phyloP scores from a whole-genome alignment of 2,888 invertebrate species.

The Hyles lineata region DNA sequence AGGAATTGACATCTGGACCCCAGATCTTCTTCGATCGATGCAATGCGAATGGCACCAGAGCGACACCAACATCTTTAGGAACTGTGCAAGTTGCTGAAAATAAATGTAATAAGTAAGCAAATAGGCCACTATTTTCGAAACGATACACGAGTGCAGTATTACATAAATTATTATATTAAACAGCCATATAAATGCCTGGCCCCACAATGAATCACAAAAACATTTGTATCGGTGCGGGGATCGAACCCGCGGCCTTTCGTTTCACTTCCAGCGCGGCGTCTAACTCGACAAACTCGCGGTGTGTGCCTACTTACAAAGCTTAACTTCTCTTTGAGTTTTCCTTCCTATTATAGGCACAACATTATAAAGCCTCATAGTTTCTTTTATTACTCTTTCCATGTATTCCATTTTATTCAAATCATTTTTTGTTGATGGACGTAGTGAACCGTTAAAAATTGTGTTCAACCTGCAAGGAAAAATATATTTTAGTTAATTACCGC shows the following conservation, averaged over 20 bases:
- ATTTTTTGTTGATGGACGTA: slow-evolving; percentile 69
- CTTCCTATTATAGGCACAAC: slow-evolving; percentile 83
- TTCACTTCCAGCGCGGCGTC: too few species aligned
- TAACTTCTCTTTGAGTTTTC: slow-evolving; percentile 73
- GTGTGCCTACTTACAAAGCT: slow-evolving; percentile 74
- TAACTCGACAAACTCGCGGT: too few species aligned
- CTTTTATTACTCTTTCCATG: slow-evolving; percentile 85
- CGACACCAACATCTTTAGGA: slow-evolving; percentile 76
- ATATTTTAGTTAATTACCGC: too few species aligned
- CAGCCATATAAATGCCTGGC: too few species aligned
- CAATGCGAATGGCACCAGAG: slow-evolving; percentile 54
- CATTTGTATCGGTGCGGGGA: too few species aligned
- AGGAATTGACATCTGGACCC: slow-evolving; percentile 83
- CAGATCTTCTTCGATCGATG: slow-evolving; percentile 78
- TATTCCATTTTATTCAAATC: slow-evolving; percentile 83
- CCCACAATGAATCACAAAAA: too few species aligned
- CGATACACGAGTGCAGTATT: too few species aligned
- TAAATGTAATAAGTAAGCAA: neutral
- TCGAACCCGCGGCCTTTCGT: too few species aligned
- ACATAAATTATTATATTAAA: too few species aligned
- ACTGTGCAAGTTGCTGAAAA: slow-evolving; percentile 31
- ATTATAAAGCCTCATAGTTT: slow-evolving; percentile 85
- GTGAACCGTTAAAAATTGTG: slow-evolving; percentile 73
- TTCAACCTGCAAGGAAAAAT: slow-evolving; percentile 68
- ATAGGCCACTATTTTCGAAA: too few species aligned